Conservation (phyloP, 2,888 invertebrate species). For the Nemapogon koenigi region DNA sequence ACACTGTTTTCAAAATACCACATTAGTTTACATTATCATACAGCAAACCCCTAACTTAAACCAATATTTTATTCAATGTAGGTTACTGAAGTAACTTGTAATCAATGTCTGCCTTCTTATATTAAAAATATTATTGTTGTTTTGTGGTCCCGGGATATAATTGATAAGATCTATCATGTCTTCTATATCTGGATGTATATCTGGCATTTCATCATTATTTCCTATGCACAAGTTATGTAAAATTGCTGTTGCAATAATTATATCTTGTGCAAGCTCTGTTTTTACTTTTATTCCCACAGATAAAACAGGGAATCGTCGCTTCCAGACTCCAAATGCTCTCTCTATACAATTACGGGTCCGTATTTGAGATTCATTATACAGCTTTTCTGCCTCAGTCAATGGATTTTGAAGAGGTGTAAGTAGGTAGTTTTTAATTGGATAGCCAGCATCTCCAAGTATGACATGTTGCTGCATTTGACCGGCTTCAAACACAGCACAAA, state of each 20-base stretch:
- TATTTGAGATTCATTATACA: constrained; percentile 11
- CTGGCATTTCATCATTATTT: neutral
- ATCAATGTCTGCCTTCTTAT: no score
- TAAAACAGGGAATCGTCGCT: constrained; percentile 13
- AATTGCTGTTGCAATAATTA: constrained; percentile 2
- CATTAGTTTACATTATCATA: no score
- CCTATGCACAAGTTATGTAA: constrained; percentile 1
- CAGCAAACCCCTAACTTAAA: no score
- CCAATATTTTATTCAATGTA: no score
- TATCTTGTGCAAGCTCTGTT: neutral
- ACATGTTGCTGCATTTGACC: constrained; percentile 3
- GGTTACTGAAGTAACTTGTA: no score
- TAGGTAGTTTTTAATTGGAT: no score
- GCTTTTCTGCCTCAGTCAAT: no score
- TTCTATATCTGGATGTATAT: neutral
- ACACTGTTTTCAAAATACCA: no score
- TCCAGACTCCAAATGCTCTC: constrained; percentile 13
- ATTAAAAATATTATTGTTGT: no score
- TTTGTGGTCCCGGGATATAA: no score
- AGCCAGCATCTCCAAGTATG: neutral
- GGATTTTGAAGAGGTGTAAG: no score
- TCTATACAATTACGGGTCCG: constrained; percentile 11
- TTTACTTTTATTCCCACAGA: constrained; percentile 10
- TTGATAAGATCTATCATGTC: neutral
- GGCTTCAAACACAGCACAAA: neutral